phyloP scores from a whole-genome alignment of 2,113 vertebrate species.

The Peromyscus maniculatus region DNA sequence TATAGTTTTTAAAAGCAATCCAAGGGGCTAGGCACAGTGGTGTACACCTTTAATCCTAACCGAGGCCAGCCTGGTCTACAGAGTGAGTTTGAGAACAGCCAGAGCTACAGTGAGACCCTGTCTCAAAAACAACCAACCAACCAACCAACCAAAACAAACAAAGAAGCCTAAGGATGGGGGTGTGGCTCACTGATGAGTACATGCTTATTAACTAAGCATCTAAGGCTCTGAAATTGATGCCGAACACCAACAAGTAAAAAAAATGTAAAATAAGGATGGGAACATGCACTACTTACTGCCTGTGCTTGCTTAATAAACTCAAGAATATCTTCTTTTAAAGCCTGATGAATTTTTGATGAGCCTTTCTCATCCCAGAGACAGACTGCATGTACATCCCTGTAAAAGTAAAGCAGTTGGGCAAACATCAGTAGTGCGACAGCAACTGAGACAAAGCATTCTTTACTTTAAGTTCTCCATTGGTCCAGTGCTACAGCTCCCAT shows the following conservation, averaged over 20 bases:
- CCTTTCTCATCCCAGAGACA: conserved; percentile 99
- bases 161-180: not conserved
- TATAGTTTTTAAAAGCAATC: not conserved
- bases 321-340: conserved; percentile 99
- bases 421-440: conserved; percentile 50
- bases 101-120: not conserved
- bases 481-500: not conserved
- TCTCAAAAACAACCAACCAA: not conserved
- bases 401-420: conserved; percentile 72
- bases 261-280: conserved; percentile 20
- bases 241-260: not conserved
- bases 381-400: conserved; percentile 98
- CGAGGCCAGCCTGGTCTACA: not conserved
- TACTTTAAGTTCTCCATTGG: not conserved
- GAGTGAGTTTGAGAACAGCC: not conserved
- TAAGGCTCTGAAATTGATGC: not conserved
- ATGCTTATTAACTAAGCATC: not conserved
- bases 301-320: conserved; percentile 99
- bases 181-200: not conserved
- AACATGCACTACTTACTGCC: conserved; percentile 91
- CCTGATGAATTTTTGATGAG: conserved; percentile 99
- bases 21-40: not conserved
- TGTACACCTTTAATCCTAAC: not conserved
- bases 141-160: not conserved
- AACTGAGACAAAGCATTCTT: conserved; percentile 17